Conservation (phyloP, 2,113 vertebrate species). For the Columba livia region DNA sequence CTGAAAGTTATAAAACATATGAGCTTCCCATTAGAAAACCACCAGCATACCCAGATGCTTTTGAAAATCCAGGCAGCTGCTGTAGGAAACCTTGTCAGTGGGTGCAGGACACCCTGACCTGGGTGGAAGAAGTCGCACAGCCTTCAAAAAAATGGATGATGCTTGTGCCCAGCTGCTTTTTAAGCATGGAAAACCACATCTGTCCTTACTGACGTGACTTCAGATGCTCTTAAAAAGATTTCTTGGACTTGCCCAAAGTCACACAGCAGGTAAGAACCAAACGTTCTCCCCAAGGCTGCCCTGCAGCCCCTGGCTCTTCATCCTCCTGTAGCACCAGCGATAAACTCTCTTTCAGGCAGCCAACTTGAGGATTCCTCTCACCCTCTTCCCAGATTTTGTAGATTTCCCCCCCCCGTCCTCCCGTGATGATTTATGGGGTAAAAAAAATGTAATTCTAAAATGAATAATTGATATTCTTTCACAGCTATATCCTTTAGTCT, state of each 20-base stretch:
- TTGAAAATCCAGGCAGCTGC: not conserved
- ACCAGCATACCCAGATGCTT: not conserved
- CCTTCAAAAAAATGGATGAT: not conserved
- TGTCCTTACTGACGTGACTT: accelerated
- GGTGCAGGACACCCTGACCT: not conserved
- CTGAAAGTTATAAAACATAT: not conserved
- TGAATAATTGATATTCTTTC: constrained; percentile 72
- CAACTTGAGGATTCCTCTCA: not conserved
- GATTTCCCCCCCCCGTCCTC: not conserved
- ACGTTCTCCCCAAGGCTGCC: accelerated
- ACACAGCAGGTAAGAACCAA: accelerated
- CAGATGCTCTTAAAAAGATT: too few relatives aligned
- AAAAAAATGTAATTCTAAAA: constrained; percentile 53
- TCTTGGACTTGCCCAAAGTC: not conserved
- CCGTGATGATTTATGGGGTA: not conserved
- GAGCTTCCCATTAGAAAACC: not conserved
- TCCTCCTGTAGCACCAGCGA: not conserved
- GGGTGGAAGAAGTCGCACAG: not conserved
- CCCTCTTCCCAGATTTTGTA: not conserved
- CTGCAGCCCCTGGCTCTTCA: not conserved
- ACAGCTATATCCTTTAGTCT: constrained; percentile 64
- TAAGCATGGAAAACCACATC: accelerated
- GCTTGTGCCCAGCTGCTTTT: not conserved
- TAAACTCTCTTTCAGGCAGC: not conserved
- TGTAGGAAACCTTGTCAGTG: not conserved